A percentile compares a stretch with the other conserved stretches of the same genome.
Evolutionary conservation across 1,140 invertebrate genomes (phyloP).

Genomic region (Nasonia vitripennis): DNA sequence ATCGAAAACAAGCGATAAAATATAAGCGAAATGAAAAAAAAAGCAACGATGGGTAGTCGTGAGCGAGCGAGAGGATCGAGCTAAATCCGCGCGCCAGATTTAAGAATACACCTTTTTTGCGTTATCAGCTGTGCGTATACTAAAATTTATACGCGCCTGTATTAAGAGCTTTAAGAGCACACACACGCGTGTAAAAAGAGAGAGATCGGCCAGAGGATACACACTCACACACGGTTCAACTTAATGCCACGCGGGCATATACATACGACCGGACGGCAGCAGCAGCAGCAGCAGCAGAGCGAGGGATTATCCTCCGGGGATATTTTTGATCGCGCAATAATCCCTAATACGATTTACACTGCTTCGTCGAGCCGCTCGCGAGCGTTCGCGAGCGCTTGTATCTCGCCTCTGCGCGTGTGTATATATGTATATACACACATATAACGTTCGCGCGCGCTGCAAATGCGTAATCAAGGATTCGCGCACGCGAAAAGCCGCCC

Average conservation of each 20-base stretch:
- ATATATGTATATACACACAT: neutral
- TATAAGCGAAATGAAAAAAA: neutral
- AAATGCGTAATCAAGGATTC: constrained; percentile 42
- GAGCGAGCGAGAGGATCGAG: neutral
- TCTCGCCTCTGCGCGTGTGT: neutral
- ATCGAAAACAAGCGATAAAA: neutral
- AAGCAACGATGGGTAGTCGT: neutral
- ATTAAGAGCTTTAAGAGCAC: constrained; percentile 24
- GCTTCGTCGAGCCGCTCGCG: constrained; percentile 59
- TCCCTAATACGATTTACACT: constrained; percentile 75
- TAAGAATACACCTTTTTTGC: constrained; percentile 43
- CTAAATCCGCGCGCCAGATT: constrained; percentile 34
- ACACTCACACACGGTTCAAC: neutral
- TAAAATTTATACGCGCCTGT: constrained; percentile 10
- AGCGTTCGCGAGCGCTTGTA: constrained; percentile 22
- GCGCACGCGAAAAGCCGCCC: constrained; percentile 18
- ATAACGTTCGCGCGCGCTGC: neutral
- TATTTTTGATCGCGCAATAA: constrained; percentile 76
- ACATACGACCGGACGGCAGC: constrained; percentile 55
- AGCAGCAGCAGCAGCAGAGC: neutral
- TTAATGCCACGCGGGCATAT: constrained; percentile 18
- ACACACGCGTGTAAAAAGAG: neutral
- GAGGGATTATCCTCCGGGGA: constrained; percentile 71
- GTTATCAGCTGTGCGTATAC: constrained; percentile 24
- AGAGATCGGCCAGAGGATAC: constrained; percentile 8